A percentile compares a stretch with the other conserved stretches of the same genome.
phyloP scores from a whole-genome alignment of 2,888 invertebrate genomes.

The Cephus nigrinus region DNA sequence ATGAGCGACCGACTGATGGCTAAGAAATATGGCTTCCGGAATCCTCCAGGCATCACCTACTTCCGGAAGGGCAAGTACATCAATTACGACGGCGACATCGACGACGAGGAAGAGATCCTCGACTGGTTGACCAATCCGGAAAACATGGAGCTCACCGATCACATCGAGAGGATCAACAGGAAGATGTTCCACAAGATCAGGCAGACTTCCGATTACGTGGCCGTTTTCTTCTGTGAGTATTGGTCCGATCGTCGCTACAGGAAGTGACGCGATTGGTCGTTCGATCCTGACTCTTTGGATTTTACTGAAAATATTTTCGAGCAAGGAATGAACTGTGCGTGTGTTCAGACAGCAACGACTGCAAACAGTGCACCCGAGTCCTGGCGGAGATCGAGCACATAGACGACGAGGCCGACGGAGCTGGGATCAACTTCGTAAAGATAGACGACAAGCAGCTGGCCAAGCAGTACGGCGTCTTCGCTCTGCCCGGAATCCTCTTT shows the following conservation, averaged over 20 bases:
- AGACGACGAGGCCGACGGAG: slow-evolving; percentile 91
- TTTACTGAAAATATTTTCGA: neutral
- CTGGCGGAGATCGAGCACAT: slow-evolving; percentile 91
- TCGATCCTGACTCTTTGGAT: neutral
- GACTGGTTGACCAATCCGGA: slow-evolving; percentile 95
- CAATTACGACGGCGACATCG: slow-evolving; percentile 93
- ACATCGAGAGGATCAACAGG: slow-evolving; percentile 89
- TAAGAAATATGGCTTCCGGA: slow-evolving; percentile 90
- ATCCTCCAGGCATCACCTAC: slow-evolving; percentile 91
- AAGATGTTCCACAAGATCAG: slow-evolving; percentile 95
- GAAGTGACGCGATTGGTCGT: neutral
- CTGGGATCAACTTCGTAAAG: slow-evolving; percentile 92
- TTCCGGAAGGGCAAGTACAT: slow-evolving; percentile 90
- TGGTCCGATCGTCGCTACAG: slow-evolving; percentile 16
- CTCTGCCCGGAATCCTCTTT: slow-evolving; percentile 89
- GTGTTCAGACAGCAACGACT: slow-evolving; percentile 91
- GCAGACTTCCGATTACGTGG: slow-evolving; percentile 88
- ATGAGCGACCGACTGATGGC: slow-evolving; percentile 91
- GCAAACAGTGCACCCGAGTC: slow-evolving; percentile 92
- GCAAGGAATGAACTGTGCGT: slow-evolving; percentile 43
- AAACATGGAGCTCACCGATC: slow-evolving; percentile 94
- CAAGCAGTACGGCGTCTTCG: slow-evolving; percentile 89
- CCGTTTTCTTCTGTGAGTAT: slow-evolving; percentile 92
- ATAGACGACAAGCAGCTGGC: slow-evolving; percentile 90
- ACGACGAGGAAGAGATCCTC: slow-evolving; percentile 87